These are phyloP conservation scores for Apodemus agrarius DNA, from an alignment of 2,797 vertebrate genomes.

Conservation along the genomic window DNA sequence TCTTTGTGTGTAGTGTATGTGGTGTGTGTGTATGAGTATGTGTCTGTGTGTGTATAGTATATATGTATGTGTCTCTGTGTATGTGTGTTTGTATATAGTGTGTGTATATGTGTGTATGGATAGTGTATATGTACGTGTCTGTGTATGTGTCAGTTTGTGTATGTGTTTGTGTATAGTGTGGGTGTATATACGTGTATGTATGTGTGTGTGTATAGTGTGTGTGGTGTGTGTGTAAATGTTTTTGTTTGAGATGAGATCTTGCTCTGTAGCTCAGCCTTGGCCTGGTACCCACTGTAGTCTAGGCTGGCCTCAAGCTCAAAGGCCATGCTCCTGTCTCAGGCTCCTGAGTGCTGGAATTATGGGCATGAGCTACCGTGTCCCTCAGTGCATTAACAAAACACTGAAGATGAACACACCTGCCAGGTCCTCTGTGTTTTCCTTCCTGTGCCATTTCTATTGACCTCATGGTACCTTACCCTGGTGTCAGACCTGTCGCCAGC, in stretches of 20 bases:
- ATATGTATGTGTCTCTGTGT: neutral
- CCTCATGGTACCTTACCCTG: neutral
- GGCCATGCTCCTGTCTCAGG: neutral
- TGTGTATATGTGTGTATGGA: neutral
- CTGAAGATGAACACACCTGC: neutral
- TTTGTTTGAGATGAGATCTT: neutral
- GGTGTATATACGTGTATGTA: neutral
- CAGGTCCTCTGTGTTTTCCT: neutral
- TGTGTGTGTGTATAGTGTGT: neutral
- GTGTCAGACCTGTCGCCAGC: neutral
- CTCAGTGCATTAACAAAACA: neutral
- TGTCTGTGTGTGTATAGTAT: neutral
- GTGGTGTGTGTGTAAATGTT: neutral
- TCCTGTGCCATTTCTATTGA: neutral
- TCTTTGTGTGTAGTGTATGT: too few relatives aligned
- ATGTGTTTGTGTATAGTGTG: neutral
- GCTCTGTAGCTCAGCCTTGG: neutral
- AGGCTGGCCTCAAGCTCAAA: neutral
- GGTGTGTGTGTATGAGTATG: too few relatives aligned
- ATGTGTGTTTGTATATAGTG: neutral
- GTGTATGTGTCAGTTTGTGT: too few relatives aligned
- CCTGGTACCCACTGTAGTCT: neutral
- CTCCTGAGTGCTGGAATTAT: neutral
- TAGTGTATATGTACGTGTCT: neutral
- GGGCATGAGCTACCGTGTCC: neutral